Percentiles rank a stretch among this genome's conserved stretches.
These are phyloP conservation scores for Suricata suricatta DNA, from an alignment of 2,113 vertebrate species.

Conservation along the genomic window DNA sequence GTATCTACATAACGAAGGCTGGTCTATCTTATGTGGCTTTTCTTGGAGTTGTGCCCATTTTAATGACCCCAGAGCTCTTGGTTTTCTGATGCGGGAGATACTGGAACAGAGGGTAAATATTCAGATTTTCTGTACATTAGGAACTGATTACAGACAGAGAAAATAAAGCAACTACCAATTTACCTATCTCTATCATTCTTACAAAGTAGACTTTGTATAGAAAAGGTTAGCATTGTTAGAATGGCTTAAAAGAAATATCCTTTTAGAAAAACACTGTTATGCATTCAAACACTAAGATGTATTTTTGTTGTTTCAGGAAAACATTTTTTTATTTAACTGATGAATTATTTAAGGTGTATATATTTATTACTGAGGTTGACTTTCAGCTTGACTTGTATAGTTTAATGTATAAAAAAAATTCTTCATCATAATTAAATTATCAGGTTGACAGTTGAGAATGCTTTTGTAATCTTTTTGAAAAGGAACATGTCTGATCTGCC, in stretches of 20 bases:
- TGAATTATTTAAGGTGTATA: slow-evolving; percentile 30
- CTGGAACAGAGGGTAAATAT: background rate
- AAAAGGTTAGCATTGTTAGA: slow-evolving; percentile 15
- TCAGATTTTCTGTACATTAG: background rate
- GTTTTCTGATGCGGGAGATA: background rate
- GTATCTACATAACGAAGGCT: background rate
- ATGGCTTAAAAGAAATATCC: background rate
- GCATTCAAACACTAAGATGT: background rate
- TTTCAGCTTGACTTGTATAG: slow-evolving; percentile 40
- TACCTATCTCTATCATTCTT: background rate
- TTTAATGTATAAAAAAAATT: slow-evolving; percentile 37
- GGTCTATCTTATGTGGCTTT: background rate
- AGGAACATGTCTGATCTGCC: slow-evolving; percentile 31
- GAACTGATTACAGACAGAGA: background rate
- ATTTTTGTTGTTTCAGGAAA: slow-evolving; percentile 27
- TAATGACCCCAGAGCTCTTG: background rate
- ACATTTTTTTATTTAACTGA: slow-evolving; percentile 53
- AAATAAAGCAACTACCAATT: background rate
- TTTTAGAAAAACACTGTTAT: background rate
- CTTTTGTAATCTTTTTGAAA: slow-evolving; percentile 40
- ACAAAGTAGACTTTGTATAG: background rate
- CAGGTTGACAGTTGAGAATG: slow-evolving; percentile 1
- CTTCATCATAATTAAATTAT: slow-evolving; percentile 32
- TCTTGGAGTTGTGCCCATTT: slow-evolving; percentile 22
- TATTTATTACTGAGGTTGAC: slow-evolving; percentile 48